phyloP scores from a whole-genome alignment of 2,888 invertebrate genomes.

The Mamestra brassicae region DNA sequence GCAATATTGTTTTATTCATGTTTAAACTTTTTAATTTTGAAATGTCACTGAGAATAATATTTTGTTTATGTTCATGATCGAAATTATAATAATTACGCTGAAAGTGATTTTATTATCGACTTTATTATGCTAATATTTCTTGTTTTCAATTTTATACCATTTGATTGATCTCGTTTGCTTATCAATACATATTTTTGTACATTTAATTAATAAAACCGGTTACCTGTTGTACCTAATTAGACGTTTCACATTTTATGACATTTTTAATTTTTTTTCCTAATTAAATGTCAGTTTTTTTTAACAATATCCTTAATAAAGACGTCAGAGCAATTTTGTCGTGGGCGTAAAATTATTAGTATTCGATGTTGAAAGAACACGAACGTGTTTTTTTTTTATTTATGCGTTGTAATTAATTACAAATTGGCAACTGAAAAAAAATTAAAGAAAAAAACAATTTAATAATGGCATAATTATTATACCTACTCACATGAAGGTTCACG shows the following conservation, averaged over 20 bases:
- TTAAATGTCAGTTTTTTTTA: conserved; percentile 27
- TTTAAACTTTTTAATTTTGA: conserved; percentile 43
- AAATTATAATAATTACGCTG: conserved; percentile 29
- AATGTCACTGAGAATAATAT: conserved; percentile 45
- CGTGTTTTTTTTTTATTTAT: not conserved
- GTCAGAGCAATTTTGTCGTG: not conserved
- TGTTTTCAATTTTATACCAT: conserved; percentile 41
- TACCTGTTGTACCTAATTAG: conserved; percentile 26
- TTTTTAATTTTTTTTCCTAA: conserved; percentile 4
- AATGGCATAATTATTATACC: conserved; percentile 17
- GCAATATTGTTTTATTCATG: conserved; percentile 47
- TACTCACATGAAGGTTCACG: conserved; percentile 10
- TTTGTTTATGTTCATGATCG: conserved; percentile 12
- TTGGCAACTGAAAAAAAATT: conserved; percentile 11
- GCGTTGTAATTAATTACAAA: conserved; percentile 23
- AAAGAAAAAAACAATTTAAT: not conserved
- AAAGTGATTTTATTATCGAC: conserved; percentile 20
- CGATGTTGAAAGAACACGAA: not conserved
- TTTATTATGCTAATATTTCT: conserved; percentile 54
- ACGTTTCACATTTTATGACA: conserved; percentile 38
- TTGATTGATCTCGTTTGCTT: conserved; percentile 65
- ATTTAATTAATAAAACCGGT: conserved; percentile 57
- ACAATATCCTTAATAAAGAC: conserved; percentile 8
- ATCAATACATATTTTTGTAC: conserved; percentile 42
- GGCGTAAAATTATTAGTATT: not conserved